Evolutionary conservation across 2,888 invertebrate species (phyloP).

Genomic region (Augiades crinisus): DNA sequence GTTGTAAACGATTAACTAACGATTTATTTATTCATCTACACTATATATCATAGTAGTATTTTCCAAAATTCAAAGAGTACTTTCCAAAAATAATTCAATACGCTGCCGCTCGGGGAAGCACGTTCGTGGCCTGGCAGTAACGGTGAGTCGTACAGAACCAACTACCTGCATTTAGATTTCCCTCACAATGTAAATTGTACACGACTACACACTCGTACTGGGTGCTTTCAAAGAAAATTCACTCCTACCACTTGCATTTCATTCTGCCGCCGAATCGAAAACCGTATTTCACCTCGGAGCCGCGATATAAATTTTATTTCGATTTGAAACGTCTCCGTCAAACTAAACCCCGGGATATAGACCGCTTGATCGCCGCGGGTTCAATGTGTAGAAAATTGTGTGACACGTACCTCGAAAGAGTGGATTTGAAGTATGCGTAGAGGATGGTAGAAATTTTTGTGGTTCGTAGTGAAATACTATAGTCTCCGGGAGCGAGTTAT

Average conservation of each 20-base stretch:
- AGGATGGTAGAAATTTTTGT: neutral
- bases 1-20: too few relatives aligned
- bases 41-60: too few relatives aligned
- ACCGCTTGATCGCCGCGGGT: conserved; percentile 49
- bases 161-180: conserved; percentile 4
- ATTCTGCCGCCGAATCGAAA: conserved; percentile 15
- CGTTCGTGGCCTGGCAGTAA: too few relatives aligned
- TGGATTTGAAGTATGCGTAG: neutral
- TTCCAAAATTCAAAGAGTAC: too few relatives aligned
- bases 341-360: conserved; percentile 53
- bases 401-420: conserved; percentile 45
- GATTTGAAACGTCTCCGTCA: conserved; percentile 57
- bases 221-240: conserved; percentile 10
- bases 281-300: conserved; percentile 11
- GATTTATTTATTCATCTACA: too few relatives aligned
- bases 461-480: too few relatives aligned
- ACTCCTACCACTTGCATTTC: conserved; percentile 11
- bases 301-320: conserved; percentile 44
- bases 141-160: too few relatives aligned
- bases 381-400: conserved; percentile 64
- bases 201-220: conserved; percentile 1
- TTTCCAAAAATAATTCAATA: too few relatives aligned
- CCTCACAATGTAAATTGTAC: conserved; percentile 16
- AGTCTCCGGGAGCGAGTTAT: too few relatives aligned
- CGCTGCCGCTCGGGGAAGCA: too few relatives aligned